Evolutionary conservation across 2,888 invertebrate species (phyloP), one percentile per base, ranked within the genome.

Genomic region (Lathronympha strigana): DNA sequence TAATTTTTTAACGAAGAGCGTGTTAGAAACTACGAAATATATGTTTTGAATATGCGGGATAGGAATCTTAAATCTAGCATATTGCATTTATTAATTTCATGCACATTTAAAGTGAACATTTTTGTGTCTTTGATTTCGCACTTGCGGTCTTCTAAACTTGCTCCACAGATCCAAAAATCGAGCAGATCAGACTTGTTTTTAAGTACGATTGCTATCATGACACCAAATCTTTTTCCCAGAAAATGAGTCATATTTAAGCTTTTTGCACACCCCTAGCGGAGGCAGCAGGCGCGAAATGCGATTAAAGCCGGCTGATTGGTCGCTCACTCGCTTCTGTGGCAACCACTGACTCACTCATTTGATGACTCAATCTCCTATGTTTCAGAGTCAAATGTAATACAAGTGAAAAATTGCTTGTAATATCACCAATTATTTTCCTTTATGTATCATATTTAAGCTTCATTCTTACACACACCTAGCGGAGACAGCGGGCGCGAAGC

Each of bases 231-330:
- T 13, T 17, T 9, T 2, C 40, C 17, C 17, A 15, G 15, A 40
- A 50, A 17, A n/a, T 15, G 1, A 13, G 8, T 51, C 21, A n/a
- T 13, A 3, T 53, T 53, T 23, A 21, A 36, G 53, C 11, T 17
- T 8, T 6, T 5, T 31, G 55, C 43, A 38, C 66, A 61, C n/a
- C 61, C 66, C 61, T 66, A 49, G 6, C 54, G 40, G 53, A 63
- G 60, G 63, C 64, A 69, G 69, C 73, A 71, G 70, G 81, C 76
- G 75, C 71, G 72, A 80, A 81, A 86, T 72, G 62, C 75, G 80
- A 85, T 86, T 86, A 84, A 71, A 67, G 68, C 70, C 80, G 83
- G 76, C 69, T 80, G 84, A 83, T 83, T 84, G 83, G 76, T 72
- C 71, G 69, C 72, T 61, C 67, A 40, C 61, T 67, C 61, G 66